These are phyloP conservation scores for Malthinus flaveolus DNA, from an alignment of 2,888 invertebrate species.

Conservation along the genomic window DNA sequence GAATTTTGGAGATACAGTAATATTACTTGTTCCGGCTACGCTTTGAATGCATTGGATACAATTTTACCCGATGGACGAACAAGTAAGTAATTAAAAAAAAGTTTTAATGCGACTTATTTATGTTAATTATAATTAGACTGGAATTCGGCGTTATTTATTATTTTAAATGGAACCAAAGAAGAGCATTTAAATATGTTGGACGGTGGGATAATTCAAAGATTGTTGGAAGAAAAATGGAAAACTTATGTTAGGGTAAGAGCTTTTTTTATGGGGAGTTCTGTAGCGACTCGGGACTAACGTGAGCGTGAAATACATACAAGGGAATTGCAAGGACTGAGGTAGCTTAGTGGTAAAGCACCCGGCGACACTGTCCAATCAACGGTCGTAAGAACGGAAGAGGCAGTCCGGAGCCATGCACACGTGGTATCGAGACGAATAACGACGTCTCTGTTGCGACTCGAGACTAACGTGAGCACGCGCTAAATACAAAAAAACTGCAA, in stretches of 20 bases:
- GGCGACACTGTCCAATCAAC: no score
- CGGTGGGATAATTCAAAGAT: slow-evolving; percentile 94
- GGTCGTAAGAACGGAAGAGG: no score
- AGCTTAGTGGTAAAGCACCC: no score
- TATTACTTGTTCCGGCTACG: slow-evolving; percentile 97
- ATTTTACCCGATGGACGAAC: slow-evolving; percentile 92
- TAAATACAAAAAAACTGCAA: no score
- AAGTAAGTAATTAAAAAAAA: slow-evolving; percentile 64
- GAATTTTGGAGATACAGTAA: slow-evolving; percentile 99
- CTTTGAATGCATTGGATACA: slow-evolving; percentile 94
- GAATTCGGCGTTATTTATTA: slow-evolving; percentile 97
- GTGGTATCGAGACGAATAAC: no score
- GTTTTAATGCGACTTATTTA: background rate
- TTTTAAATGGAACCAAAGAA: slow-evolving; percentile 95
- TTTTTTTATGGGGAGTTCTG: no score
- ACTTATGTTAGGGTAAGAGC: slow-evolving; percentile 88
- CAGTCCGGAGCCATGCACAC: no score
- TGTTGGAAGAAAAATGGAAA: slow-evolving; percentile 99
- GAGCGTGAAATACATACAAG: no score
- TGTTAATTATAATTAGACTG: slow-evolving; percentile 69
- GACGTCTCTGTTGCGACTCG: no score
- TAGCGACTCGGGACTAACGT: no score
- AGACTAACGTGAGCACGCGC: no score
- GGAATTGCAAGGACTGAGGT: no score
- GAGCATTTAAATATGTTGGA: slow-evolving; percentile 99